Base-by-base conservation (phyloP, 2,113 vertebrate species). In the Mustela nigripes region DNA sequence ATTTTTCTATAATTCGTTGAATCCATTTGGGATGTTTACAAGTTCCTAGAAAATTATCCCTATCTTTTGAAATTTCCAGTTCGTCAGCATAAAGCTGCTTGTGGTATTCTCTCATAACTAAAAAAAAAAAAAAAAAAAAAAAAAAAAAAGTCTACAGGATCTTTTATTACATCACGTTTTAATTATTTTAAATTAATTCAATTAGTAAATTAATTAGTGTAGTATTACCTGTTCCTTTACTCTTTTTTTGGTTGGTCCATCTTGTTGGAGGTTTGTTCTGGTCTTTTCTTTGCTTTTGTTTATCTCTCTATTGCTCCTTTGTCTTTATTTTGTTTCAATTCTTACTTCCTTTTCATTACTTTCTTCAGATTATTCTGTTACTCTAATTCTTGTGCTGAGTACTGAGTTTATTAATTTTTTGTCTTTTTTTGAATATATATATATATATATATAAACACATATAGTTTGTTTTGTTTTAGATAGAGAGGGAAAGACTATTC, bases 261-360 rank as follows among this genome's bases (percentile, higher is more conserved):
- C 22, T 73, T 73, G n/a, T 11, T 56, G 71, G 62, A 73, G n/a
- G 7, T 28, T 67, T 60, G 15, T 67, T 31, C 93, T 78, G 56
- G 12, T 76, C 56, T 87, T 50, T 53, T 58, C 36, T 42, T 73
- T 73, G 33, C 33, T 92, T 42, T 28, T 91, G 45, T 58, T 83
- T 36, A 9, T 69, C 36, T 78, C 42, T 89, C 42, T 36, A 42
- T 67, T 69, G 26, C 19, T 58, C 63, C 10, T 73, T 88, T 56
- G 26, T 63, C 85, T 83, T 91, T 74, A 42, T 83, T 95, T 56
- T 67, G 69, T 45, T 45, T 90, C 62, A n/a, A 63, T 36, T 94
- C 87, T 86, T 83, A 48, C 12, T 76, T 78, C 60, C 36, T 69
- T 53, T 42, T 74, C 28, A 62, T 53, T 65, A 48, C 28, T 86